Evolutionary conservation across 1,140 invertebrate species (phyloP).

Genomic region (Scylla paramamosain): DNA sequence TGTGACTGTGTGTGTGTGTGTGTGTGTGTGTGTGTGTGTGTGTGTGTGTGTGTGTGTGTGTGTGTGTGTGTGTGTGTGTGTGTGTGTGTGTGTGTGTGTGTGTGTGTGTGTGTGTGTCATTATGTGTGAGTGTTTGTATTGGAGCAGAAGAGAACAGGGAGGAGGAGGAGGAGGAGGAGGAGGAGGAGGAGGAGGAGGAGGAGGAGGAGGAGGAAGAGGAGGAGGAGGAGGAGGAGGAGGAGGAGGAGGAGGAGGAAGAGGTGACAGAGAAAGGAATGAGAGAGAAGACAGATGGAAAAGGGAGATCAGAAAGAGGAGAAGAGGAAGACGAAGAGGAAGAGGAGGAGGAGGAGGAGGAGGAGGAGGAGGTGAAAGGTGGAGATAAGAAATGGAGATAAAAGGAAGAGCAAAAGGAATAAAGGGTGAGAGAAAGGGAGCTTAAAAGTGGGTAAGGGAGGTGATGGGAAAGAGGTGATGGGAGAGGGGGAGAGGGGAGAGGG

Average conservation of each 20-base stretch:
- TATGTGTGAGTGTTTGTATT: neutral
- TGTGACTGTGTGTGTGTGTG: neutral
- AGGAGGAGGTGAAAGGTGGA: neutral
- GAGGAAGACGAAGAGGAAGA: neutral
- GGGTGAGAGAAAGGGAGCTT: neutral
- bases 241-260: neutral
- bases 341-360: neutral
- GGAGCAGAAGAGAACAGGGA: neutral
- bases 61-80: neutral
- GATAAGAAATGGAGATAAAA: neutral
- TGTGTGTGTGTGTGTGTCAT: conserved; percentile 32
- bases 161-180: neutral
- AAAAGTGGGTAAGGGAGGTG: neutral
- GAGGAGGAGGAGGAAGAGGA: neutral
- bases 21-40: conserved; percentile 43
- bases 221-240: neutral
- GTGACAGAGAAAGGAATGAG: neutral
- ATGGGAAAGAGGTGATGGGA: neutral
- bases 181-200: no score
- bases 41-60: conserved; percentile 24
- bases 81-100: conserved; percentile 43
- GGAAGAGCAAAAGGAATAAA: neutral
- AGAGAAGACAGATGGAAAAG: neutral
- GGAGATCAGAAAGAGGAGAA: neutral
- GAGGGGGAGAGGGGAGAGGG: neutral